Evolutionary conservation across 2,113 vertebrate species (phyloP).

Genomic region (Elephantulus edwardii): DNA sequence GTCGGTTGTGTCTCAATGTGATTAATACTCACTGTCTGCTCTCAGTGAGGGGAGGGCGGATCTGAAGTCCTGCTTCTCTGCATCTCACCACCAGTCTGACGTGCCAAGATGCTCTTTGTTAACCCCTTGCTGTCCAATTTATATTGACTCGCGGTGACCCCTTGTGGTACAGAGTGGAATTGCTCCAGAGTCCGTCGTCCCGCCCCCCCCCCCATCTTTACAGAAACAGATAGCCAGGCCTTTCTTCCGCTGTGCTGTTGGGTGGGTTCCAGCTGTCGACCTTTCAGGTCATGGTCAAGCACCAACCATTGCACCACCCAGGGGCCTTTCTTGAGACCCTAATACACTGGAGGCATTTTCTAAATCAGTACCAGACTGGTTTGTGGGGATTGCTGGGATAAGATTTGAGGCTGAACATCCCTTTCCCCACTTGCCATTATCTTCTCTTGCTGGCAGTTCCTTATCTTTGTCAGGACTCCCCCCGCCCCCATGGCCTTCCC

Average conservation of each 20-base stretch:
- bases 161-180: background rate
- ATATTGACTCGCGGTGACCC: too few relatives aligned
- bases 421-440: background rate
- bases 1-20: rapidly evolving
- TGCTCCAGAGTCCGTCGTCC: background rate
- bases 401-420: background rate
- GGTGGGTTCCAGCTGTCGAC: background rate
- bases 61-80: background rate
- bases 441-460: too few relatives aligned
- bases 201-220: too few relatives aligned
- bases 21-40: background rate
- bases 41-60: rapidly evolving
- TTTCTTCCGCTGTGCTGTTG: background rate
- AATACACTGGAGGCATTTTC: background rate
- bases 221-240: background rate
- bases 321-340: background rate
- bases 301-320: background rate
- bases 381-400: background rate
- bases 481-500: background rate
- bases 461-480: background rate
- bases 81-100: background rate
- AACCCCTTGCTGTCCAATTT: background rate
- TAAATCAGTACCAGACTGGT: background rate
- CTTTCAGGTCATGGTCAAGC: background rate
- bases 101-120: background rate